Evolutionary conservation across 2,797 vertebrate species (phyloP).

Genomic region (Eulemur mongoz): DNA sequence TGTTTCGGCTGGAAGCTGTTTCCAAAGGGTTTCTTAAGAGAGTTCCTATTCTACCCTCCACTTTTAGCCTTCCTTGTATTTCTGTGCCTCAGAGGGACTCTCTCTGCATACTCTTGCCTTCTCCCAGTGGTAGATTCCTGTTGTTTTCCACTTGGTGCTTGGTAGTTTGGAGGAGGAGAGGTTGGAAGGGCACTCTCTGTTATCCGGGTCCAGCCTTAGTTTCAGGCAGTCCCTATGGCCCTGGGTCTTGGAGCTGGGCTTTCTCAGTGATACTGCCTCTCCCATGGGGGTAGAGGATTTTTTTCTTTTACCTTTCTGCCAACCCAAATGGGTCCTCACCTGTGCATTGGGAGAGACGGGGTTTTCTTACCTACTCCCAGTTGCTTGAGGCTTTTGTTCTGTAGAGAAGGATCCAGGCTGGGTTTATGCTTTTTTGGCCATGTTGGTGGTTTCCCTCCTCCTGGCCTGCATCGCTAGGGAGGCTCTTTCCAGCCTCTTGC

Average conservation of each 20-base stretch:
- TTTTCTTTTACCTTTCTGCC: not conserved
- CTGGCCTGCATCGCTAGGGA: no score
- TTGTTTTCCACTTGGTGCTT: not conserved
- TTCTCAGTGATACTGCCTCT: not conserved
- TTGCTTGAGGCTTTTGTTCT: not conserved
- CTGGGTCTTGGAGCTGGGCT: not conserved
- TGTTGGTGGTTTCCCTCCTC: no score
- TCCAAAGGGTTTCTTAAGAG: not conserved
- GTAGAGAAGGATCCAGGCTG: not conserved
- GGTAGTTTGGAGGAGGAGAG: not conserved
- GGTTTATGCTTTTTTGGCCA: not conserved
- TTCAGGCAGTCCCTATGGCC: not conserved
- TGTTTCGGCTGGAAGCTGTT: not conserved
- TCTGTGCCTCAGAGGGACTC: not conserved
- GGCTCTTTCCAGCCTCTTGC: not conserved
- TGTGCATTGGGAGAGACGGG: not conserved
- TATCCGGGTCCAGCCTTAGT: not conserved
- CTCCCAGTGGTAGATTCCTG: not conserved
- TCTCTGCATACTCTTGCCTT: not conserved
- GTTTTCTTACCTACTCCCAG: not conserved
- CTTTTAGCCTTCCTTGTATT: not conserved
- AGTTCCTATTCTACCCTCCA: not conserved
- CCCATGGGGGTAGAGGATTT: not conserved
- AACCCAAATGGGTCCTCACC: not conserved
- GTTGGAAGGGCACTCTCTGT: not conserved